A percentile compares a stretch with the other conserved stretches of the same genome.
These are phyloP conservation scores for Cynopterus brachyotis DNA, from an alignment of 2,113 vertebrate genomes.

Conservation along the genomic window DNA sequence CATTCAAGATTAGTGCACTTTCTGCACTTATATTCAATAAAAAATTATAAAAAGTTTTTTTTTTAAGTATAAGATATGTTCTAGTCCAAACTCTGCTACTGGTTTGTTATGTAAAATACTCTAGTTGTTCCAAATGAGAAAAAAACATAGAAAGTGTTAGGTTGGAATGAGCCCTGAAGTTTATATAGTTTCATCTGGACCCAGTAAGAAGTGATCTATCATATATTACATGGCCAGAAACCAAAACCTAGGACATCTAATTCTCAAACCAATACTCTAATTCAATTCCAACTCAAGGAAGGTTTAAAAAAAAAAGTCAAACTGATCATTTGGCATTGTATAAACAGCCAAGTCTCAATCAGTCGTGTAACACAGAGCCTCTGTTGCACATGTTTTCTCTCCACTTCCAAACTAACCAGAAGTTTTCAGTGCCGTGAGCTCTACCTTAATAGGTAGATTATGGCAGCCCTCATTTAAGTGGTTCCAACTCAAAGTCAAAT, in stretches of 20 bases:
- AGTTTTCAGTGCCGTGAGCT: not conserved
- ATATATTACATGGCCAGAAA: not conserved
- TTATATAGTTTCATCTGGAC: not conserved
- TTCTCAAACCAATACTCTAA: not conserved
- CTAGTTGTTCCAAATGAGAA: not conserved
- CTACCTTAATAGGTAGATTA: not conserved
- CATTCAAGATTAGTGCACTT: not conserved
- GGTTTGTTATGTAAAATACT: not conserved
- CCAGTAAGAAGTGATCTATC: not conserved
- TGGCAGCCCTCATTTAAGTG: not conserved
- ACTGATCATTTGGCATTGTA: not conserved
- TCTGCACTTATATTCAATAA: not conserved
- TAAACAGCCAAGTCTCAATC: not conserved
- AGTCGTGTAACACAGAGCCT: not conserved
- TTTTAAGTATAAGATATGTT: not conserved
- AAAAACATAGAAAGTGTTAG: not conserved
- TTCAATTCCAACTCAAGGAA: not conserved
- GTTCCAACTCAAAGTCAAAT: constrained; percentile 6
- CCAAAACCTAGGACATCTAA: not conserved
- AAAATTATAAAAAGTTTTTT: not conserved
- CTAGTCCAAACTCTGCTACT: not conserved
- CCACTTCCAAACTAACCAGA: not conserved
- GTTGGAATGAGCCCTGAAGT: not conserved
- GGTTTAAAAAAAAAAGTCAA: not conserved
- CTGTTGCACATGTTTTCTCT: not conserved